Percentiles rank a stretch among this genome's conserved stretches.
phyloP scores from a whole-genome alignment of 1,140 invertebrate species.

The Drosophila repletoides region DNA sequence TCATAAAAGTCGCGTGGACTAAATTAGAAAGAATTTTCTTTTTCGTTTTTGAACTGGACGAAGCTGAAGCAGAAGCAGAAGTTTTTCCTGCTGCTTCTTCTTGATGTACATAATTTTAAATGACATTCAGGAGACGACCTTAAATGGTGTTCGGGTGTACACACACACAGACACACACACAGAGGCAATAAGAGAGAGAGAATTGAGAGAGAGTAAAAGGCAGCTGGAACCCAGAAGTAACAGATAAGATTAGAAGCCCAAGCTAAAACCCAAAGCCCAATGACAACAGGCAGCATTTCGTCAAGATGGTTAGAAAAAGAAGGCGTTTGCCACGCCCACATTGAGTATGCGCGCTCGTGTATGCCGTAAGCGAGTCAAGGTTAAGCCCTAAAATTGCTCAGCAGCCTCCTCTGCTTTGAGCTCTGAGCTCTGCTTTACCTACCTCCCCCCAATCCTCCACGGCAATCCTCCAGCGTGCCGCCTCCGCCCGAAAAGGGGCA shows the following conservation, averaged over 20 bases:
- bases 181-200: slow-evolving; percentile 5
- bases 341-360: slow-evolving; percentile 74
- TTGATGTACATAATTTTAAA: slow-evolving; percentile 78
- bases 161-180: slow-evolving; percentile 19
- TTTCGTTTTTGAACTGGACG: slow-evolving; percentile 9
- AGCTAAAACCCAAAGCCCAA: too few relatives aligned
- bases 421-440: slow-evolving; percentile 1
- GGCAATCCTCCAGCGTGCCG: too few relatives aligned
- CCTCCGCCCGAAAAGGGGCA: background rate
- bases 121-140: slow-evolving; percentile 76
- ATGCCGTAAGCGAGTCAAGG: slow-evolving; percentile 73
- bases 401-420: slow-evolving; percentile 34
- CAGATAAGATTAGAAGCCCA: slow-evolving; percentile 75
- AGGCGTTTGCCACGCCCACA: slow-evolving; percentile 41
- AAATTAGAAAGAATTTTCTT: slow-evolving; percentile 67
- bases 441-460: background rate
- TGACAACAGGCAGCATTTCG: slow-evolving; percentile 74
- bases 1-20: slow-evolving; percentile 80
- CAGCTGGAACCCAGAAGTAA: slow-evolving; percentile 53
- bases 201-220: slow-evolving; percentile 15
- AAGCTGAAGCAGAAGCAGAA: background rate
- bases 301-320: slow-evolving; percentile 54
- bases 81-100: slow-evolving; percentile 19
- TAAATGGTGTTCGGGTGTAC: slow-evolving; percentile 27
- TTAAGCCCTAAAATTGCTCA: slow-evolving; percentile 75